A percentile compares a stretch with the other conserved stretches of the same genome.
These are phyloP conservation scores for Anoncus sp. DNA, from an alignment of 2,888 invertebrate genomes.

Conservation along the genomic window DNA sequence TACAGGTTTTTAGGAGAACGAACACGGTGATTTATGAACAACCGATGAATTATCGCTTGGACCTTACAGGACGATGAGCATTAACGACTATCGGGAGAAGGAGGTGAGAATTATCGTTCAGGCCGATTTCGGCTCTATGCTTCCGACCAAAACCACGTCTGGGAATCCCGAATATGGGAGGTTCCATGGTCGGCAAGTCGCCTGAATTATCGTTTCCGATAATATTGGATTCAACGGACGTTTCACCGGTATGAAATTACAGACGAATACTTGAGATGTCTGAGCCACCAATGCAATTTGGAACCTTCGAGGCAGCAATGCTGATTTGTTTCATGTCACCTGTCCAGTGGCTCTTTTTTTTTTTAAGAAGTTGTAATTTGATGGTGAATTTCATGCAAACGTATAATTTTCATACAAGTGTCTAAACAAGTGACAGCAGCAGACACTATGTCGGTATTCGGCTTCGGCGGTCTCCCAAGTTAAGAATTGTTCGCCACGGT, in stretches of 20 bases:
- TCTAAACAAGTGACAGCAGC: too few relatives aligned
- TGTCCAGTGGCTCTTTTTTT: too few relatives aligned
- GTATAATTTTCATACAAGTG: too few relatives aligned
- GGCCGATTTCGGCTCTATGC: conserved; percentile 38
- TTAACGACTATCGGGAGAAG: conserved; percentile 25
- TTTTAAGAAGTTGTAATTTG: too few relatives aligned
- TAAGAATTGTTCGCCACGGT: too few relatives aligned
- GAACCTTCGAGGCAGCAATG: too few relatives aligned
- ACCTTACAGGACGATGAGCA: conserved; percentile 6
- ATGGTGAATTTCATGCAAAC: too few relatives aligned
- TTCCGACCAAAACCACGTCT: conserved; percentile 32
- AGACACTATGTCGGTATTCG: too few relatives aligned
- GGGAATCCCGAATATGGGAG: conserved; percentile 51
- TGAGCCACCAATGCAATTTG: background rate
- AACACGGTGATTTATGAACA: conserved; percentile 50
- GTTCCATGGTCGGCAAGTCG: conserved; percentile 26
- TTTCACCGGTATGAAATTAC: conserved; percentile 21
- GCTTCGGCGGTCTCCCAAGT: too few relatives aligned
- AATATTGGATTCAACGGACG: conserved; percentile 39
- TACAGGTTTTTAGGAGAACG: conserved; percentile 48
- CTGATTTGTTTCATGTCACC: too few relatives aligned
- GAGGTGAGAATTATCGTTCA: conserved; percentile 28
- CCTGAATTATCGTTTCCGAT: conserved; percentile 49
- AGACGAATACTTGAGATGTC: conserved; percentile 33
- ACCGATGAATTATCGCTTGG: conserved; percentile 34